Percentiles rank a stretch among this genome's conserved stretches.
These are phyloP conservation scores for Artibeus jamaicensis DNA, from an alignment of 2,797 vertebrate species.

Conservation along the genomic window DNA sequence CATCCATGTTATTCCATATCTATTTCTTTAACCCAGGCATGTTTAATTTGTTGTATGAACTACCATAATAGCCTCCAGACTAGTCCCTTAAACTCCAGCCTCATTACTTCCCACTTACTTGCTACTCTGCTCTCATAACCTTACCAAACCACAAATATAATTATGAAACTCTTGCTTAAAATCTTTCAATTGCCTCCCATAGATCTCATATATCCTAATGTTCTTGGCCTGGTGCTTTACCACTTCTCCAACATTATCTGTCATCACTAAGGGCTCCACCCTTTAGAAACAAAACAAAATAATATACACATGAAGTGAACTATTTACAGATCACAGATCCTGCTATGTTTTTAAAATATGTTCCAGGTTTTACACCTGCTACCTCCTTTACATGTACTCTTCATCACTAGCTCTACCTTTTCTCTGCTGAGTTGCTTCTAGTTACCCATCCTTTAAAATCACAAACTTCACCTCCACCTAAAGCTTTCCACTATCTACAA, in stretches of 20 bases:
- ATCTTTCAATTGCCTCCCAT: not conserved
- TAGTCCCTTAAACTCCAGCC: no score
- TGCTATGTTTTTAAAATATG: not conserved
- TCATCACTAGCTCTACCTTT: not conserved
- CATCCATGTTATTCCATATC: no score
- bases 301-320: not conserved
- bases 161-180: conserved; percentile 22
- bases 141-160: conserved; percentile 28
- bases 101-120: no score
- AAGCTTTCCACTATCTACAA: not conserved
- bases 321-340: not conserved
- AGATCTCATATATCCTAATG: not conserved
- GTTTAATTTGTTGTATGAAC: no score
- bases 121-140: not conserved
- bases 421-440: not conserved
- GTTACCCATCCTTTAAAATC: conserved; percentile 8
- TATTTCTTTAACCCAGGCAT: no score
- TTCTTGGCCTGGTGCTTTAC: not conserved
- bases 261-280: not conserved
- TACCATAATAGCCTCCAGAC: no score
- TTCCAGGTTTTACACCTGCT: not conserved
- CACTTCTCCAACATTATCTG: not conserved
- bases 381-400: not conserved
- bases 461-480: not conserved
- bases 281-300: conserved; percentile 23